Base-by-base conservation (phyloP, 2,113 vertebrate species). In the Grus americana region DNA sequence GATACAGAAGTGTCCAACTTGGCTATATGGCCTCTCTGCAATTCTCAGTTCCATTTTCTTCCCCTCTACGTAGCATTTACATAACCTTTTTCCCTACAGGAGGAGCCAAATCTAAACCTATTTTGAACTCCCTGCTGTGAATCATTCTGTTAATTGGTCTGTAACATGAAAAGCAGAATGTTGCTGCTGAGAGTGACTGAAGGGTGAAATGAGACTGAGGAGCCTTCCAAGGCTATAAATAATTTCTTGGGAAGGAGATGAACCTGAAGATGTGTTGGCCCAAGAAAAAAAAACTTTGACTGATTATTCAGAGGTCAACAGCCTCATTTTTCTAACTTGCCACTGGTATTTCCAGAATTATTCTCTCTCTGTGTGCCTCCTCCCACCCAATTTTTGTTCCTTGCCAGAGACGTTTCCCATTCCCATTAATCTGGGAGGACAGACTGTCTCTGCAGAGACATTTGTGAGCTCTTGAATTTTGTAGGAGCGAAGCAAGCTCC, bases 111-210 rank as follows among this genome's bases (percentile, higher is more conserved):
- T 70, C 90, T 73, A 90, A 96, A 95, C 54, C 63, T 90, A 70
- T 80, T 96, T 90, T 96, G 79, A 95, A 90, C 92, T 94, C 90
- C 96, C 94, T 95, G 81, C 92, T 96, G 96, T 96, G 95, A 97
- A 97, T 96, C 93, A 95, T 86, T 94, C 95, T 94, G 95, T 92
- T 96, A 97, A 95, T 96, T 96, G 96, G 93, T 90, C 92, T 97
- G 90, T 93, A 97, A 96, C 92, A 96, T 73, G 88, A 95, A 96
- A 94, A 94, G 74, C 94, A 92, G 92, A 94, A 95, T 88, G 93
- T 47, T 95, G 83, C 93, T 95, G 95, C 93, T 96, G 93, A 94
- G 92, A 96, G 82, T 76, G 88, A 95, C 91, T 96, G 95, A 97
- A 95, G 93, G 90, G 90, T 94, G 88, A 97, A 97, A 97, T 96